Evolutionary conservation across 2,888 invertebrate genomes (phyloP), one percentile per base, ranked within the genome.

Genomic region (Leptopilina drosophilae): DNA sequence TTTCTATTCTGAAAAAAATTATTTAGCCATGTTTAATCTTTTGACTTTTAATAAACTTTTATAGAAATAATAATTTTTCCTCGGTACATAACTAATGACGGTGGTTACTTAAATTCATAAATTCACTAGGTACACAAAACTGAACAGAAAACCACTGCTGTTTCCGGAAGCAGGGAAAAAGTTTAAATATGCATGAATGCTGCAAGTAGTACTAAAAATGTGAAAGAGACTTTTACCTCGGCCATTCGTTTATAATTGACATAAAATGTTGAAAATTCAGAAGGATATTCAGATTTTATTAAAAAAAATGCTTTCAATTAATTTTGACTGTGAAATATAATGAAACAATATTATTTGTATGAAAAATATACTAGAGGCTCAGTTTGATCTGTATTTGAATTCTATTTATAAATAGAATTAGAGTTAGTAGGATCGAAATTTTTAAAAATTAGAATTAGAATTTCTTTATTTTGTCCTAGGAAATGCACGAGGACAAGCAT

Each of bases 101-200:
- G 15, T 62, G 9, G 62, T 62, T 62, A 9, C 62, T 4, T 49
- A 62, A 20, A 62, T 62, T 62, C 62, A 62, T 62, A 49, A 11
- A 62, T 62, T 62, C 9, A 33, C 33, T 33, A 33, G n/a, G 20
- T 62, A 20, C 15, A 20, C 62, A 62, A 62, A 62, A 20, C 8
- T 20, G 20, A 26, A 66, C 66, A 8, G 46, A 33, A 40, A 66
- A 66, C n/a, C 40, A 33, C 66, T 40, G 46, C 40, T 42, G 46
- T 66, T 66, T 66, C 40, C 66, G 42, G 66, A n/a, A 66, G 66
- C 40, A n/a, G 66, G n/a, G 26, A 42, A 66, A 42, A 46, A 66
- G 66, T 66, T 42, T 42, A 46, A 42, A 46, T 66, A 66, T 66
- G 66, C 46, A 66, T 66, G 66, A 9, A 66, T 26, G 66, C 26